Evolutionary conservation across 1,140 invertebrate species (phyloP), one percentile per base, ranked within the genome.

Genomic region (Ostrea edulis): DNA sequence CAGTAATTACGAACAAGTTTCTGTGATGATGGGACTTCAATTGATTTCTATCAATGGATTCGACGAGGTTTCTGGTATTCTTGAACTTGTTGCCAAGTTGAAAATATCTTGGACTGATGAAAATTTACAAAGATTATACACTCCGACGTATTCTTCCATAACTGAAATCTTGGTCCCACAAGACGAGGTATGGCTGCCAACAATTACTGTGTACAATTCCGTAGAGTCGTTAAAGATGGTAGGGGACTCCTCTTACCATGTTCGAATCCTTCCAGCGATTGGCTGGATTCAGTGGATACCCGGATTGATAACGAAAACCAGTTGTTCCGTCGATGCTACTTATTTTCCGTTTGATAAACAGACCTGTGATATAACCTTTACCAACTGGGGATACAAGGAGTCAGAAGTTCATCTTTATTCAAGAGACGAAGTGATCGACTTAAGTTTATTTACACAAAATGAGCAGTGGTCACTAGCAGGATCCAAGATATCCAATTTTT

Each of bases 341-440:
- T 85, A 58, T 25, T 88, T 82, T 29, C 87, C 87, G 1, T 88
- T 85, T 82, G 87, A 88, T 51, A 53, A 81, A 65, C 87, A 88
- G 51, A 25, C 25, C 17, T 88, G 87, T 29, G 84, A 88, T 51
- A 88, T 88, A 22, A 68, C 83, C 4, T 88, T 88, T 25, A 85
- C 68, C 3, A 22, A 68, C 4, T 88, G 87, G 87, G 84, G 35
- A 29, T 88, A 88, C 51, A 81, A 81, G 2, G 22, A 29, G 9
- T 62, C 87, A n/a, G 87, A 88, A n/a, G 84, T 88, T 3, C 22
- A 85, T 51, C 53, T 88, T 22, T 85, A 81, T 51, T 71, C 87
- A 25, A 52, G 25, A 29, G 87, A 88, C 29, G 35, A 58, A n/a
- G 44, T 82, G 12, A n/a, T 88, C 7, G 83, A 88, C 25, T 82